Evolutionary conservation across 2,797 vertebrate genomes (phyloP), one percentile per base, ranked within the genome.

Genomic region (Schizopygopsis malacanthus): DNA sequence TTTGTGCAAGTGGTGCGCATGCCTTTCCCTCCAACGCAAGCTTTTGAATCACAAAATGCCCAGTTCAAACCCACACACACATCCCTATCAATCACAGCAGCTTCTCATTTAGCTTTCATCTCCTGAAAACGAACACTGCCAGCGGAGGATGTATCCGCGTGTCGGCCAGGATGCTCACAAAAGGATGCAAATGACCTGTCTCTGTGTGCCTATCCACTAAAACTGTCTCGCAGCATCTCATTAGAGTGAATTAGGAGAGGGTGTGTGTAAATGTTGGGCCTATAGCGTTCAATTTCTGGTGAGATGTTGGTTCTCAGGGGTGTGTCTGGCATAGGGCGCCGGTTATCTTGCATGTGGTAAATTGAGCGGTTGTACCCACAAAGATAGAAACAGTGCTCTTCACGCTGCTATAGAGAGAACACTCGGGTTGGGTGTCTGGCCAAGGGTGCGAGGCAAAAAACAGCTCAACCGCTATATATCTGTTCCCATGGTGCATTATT

Each of bases 201-300:
- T 89, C 92, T 93, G 92, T 90, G 93, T 90, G 91, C 93, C 92
- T 91, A 6, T 89, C 86, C 91, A 91, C 92, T 94, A 93, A 95
- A 95, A 88, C 92, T 94, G 94, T 94, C 94, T 89, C 82, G 80
- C 89, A 93, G 88, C 89, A 84, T 93, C 92, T 94, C 93, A 94
- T 95, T 95, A 95, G 86, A 76, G 91, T 95, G 94, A 95, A 91
- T 93, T 94, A 95, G 85, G 92, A 91, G 91, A 90, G 89, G 88
- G 79, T 91, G 92, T 91, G 91, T 90, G 90, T 93, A 90, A 93
- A 93, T 90, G 91, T 90, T 92, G 90, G 92, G 91, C 89, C 93
- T 93, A 33, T 33, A 93, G 92, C 83, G 52, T 93, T 94, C 92
- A 93, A 93, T 94, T 93, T 93, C 81, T 92, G 92, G 92, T 79